Conservation (phyloP, 2,888 invertebrate genomes). For the Metalampra italica region DNA sequence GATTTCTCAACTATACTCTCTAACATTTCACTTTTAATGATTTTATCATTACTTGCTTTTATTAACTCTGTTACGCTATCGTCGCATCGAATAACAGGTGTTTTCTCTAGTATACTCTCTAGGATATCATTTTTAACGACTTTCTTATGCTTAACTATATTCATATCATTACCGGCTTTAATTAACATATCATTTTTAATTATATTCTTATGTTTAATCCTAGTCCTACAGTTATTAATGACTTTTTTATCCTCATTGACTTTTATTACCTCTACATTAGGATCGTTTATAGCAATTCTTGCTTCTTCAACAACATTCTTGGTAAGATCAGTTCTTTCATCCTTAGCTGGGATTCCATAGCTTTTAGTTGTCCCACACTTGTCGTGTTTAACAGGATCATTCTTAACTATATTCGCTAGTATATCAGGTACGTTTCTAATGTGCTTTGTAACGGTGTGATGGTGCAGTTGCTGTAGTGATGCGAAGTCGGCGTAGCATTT, state of each 20-base stretch:
- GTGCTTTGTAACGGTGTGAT: neutral
- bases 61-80: neutral
- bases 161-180: neutral
- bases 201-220: too few relatives aligned
- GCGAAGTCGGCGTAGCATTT: too few relatives aligned
- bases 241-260: neutral
- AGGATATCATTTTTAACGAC: neutral
- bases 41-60: neutral
- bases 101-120: neutral
- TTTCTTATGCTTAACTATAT: too few relatives aligned
- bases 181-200: too few relatives aligned
- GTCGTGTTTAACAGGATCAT: neutral
- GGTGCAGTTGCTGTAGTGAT: neutral
- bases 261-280: neutral
- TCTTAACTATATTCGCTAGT: neutral
- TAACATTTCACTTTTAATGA: neutral
- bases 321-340: neutral
- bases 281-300: too few relatives aligned
- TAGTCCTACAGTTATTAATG: neutral
- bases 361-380: neutral
- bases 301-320: neutral
- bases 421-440: neutral
- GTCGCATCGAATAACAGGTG: neutral
- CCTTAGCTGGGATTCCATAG: neutral
- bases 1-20: slow-evolving; percentile 10